Percentiles rank a stretch among this genome's conserved stretches.
phyloP scores from a whole-genome alignment of 2,888 invertebrate genomes.

The Caenorhabditis japonica region DNA sequence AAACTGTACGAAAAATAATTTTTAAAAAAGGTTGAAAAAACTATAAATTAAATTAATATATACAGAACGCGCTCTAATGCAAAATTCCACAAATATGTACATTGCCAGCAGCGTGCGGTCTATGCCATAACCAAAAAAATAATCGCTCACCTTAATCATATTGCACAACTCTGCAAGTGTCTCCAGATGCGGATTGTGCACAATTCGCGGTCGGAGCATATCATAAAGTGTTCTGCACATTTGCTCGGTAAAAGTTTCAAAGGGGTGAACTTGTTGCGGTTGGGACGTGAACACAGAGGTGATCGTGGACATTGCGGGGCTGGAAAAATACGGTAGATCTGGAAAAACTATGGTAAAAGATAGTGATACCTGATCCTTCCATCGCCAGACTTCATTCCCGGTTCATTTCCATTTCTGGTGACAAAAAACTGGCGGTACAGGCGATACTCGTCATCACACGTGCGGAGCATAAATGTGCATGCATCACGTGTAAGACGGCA shows the following conservation, averaged over 20 bases:
- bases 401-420: slow-evolving; percentile 58
- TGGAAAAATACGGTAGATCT: slow-evolving; percentile 1
- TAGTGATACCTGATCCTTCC: slow-evolving; percentile 16
- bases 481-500: slow-evolving; percentile 83
- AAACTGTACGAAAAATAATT: too few relatives aligned
- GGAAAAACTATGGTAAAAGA: too few relatives aligned
- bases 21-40: too few relatives aligned
- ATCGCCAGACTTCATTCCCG: slow-evolving; percentile 3
- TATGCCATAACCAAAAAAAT: too few relatives aligned
- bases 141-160: slow-evolving; percentile 87
- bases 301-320: slow-evolving; percentile 44
- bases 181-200: slow-evolving; percentile 96
- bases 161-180: slow-evolving; percentile 95
- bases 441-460: slow-evolving; percentile 93
- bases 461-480: slow-evolving; percentile 90
- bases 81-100: too few relatives aligned
- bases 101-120: too few relatives aligned
- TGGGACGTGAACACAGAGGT: slow-evolving; percentile 43
- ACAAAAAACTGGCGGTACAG: slow-evolving; percentile 92
- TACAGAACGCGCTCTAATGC: too few relatives aligned
- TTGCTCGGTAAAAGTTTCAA: slow-evolving; percentile 70
- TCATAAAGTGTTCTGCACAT: slow-evolving; percentile 83
- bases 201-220: slow-evolving; percentile 90
- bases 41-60: background rate
- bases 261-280: slow-evolving; percentile 58